Evolutionary conservation across 2,113 vertebrate genomes (phyloP), one percentile per base, ranked within the genome.

Genomic region (Motacilla tschutschensis): DNA sequence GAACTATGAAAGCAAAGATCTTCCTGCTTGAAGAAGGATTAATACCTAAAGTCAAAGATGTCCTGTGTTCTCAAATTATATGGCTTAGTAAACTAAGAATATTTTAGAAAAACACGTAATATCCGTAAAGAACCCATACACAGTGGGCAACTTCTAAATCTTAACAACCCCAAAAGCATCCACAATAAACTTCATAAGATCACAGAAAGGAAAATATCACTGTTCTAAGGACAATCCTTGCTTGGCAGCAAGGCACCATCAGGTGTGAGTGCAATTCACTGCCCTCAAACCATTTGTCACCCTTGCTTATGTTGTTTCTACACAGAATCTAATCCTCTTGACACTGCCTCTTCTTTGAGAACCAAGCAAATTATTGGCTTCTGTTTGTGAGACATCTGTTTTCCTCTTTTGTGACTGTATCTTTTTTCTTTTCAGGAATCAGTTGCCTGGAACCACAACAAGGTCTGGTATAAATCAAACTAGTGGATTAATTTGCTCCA

Each of bases 361-460:
- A 86, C 44, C 44, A 71, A 84, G 58, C 12, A 84, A 88, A 81
- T 48, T 35, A 72, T 20, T 87, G 35, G 29, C 57, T 79, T 76
- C 83, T 35, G 54, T 59, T 31, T 53, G 53, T 15, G 5, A 92
- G 85, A 92, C 91, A 96, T 94, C 88, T 96, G 95, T 73, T 96
- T 94, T 88, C 91, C 87, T 79, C 79, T 65, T 92, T 95, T 94
- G 67, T 89, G 5, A 3, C 53, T 89, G 14, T 50, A 82, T 92
- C 40, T 80, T 83, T 86, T 78, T 83, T 89, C 80, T 88, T 59
- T 72, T 92, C 75, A 85, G 88, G 80, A 90, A 63, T 89, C 60
- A 38, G 71, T 87, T 91, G 72, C 69, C 92, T 95, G 94, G 89
- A 95, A 91, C 48, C 31, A 92, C 44, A 35, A 85, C 73, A 94